Percentiles rank a stretch among this genome's conserved stretches.
These are phyloP conservation scores for Agriopis leucophaearia DNA, from an alignment of 2,888 invertebrate species.

Conservation along the genomic window DNA sequence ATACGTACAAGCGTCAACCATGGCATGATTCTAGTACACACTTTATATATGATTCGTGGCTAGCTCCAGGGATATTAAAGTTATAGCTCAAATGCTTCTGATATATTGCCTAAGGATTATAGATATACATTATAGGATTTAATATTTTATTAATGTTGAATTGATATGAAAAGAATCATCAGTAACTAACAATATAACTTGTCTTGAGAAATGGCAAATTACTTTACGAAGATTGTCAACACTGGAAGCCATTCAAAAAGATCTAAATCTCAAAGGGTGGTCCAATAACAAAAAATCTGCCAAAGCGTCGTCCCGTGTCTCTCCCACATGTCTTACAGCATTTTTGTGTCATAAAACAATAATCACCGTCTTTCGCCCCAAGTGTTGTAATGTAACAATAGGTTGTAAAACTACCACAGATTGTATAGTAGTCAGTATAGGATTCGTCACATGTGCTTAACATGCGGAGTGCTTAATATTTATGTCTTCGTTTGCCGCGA, in stretches of 20 bases:
- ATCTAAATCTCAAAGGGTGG: conserved; percentile 20
- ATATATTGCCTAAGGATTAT: no score
- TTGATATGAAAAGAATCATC: neutral
- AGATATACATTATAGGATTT: no score
- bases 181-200: neutral
- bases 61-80: no score
- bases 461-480: conserved; percentile 26
- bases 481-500: conserved; percentile 26
- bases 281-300: conserved; percentile 1
- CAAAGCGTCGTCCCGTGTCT: conserved; percentile 6
- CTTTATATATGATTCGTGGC: no score
- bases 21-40: no score
- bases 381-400: conserved; percentile 22
- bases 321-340: conserved; percentile 26
- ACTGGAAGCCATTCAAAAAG: neutral
- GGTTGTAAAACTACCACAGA: conserved; percentile 28
- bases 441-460: conserved; percentile 50
- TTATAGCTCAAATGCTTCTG: neutral
- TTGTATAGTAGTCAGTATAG: neutral
- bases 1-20: no score
- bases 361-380: conserved; percentile 43
- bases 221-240: neutral
- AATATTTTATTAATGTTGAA: no score
- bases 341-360: conserved; percentile 50
- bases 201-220: neutral